Evolutionary conservation across 2,113 vertebrate genomes (phyloP).

Genomic region (Chlamydotis undulata): DNA sequence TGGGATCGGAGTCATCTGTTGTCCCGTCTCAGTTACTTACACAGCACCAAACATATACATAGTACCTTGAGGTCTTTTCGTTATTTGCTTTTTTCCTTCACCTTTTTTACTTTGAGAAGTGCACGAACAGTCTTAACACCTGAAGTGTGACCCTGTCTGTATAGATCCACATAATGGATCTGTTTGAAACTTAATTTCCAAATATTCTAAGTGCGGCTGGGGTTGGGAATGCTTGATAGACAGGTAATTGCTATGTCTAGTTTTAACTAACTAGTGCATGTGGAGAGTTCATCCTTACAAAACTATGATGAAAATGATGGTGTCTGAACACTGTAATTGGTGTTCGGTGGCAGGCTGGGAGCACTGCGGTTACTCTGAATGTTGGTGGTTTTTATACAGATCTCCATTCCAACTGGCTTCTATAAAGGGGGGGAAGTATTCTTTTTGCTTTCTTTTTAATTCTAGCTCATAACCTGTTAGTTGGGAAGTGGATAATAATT

Average conservation of each 20-base stretch:
- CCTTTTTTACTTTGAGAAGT: not conserved
- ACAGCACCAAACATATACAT: not conserved
- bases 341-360: not conserved
- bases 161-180: not conserved
- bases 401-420: not conserved
- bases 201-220: not conserved
- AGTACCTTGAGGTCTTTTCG: not conserved
- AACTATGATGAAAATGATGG: no score
- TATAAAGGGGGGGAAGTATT: not conserved
- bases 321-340: not conserved
- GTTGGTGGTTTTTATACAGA: not conserved
- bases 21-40: not conserved
- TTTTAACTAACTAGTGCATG: not conserved
- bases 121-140: not conserved
- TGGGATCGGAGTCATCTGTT: not conserved
- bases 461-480: not conserved
- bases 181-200: not conserved
- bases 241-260: not conserved
- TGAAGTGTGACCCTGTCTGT: not conserved
- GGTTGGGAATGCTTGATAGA: not conserved
- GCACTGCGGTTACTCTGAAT: not conserved
- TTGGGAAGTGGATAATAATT: not conserved
- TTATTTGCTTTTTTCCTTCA: not conserved
- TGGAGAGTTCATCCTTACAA: not conserved
- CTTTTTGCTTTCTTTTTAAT: not conserved